Base-by-base conservation (phyloP, 2,113 vertebrate genomes). In the Bombycilla garrulus region DNA sequence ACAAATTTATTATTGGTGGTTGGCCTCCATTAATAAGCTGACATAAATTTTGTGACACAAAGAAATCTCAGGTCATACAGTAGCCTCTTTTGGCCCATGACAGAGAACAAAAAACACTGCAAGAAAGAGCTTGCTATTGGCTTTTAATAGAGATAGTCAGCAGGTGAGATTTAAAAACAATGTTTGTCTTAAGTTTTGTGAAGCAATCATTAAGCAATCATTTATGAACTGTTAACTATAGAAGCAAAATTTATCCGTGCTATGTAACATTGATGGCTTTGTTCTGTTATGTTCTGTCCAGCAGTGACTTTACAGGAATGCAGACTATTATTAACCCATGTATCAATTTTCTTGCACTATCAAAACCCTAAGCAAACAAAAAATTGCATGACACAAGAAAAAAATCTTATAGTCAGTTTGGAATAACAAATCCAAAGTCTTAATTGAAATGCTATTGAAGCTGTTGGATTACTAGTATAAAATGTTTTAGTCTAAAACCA, bases 1-100 rank as follows among this genome's bases (percentile, higher is more conserved):
- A 82, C 66, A 66, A 86, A 95, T 97, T 95, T 95, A 95, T 83
- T 82, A 74, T 66, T 93, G 85, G 60, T 51, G 64, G 54, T 62
- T 89, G 56, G 91, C 26, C 69, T 91, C 66, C 70, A 73, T 93
- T 94, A 96, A 97, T 90, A 95, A 93, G 40, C 25, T 77, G 23
- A 81, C 86, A 94, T 91, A 93, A 91, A 97, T 96, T 84, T 58
- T 58, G 86, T 84, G 42, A 70, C 66, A 84, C n/a, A 73, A 58
- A 73, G 60, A 66, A 88, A 58, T 64, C 60, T 84, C 76, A 35
- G 67, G 76, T 66, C 51, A 50, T 40, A 61, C 54, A 76, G 74
- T 25, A 66, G 45, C 60, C 88, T 76, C 76, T 78, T 90, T 83
- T 19, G n/a, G 56, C 14, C 35, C n/a, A 21, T 5, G 14, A 61